Percentiles rank a stretch among this genome's conserved stretches.
phyloP scores from a whole-genome alignment of 2,797 vertebrate species.

The Premnoplex brunnescens region DNA sequence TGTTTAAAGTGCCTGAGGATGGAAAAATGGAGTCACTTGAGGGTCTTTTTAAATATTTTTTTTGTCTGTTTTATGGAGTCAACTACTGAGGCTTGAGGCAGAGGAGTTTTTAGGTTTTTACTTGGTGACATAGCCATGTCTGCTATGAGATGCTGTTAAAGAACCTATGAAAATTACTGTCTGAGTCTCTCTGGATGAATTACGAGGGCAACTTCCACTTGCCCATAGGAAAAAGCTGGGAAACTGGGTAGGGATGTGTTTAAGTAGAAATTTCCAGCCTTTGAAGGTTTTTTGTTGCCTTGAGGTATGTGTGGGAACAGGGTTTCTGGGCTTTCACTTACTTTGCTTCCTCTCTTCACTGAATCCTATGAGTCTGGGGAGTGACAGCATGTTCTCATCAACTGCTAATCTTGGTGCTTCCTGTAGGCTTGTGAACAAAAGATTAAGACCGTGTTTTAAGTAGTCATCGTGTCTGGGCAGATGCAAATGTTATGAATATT shows the following conservation, averaged over 20 bases:
- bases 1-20: neutral
- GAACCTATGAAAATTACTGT: neutral
- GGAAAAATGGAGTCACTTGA: neutral
- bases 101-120: neutral
- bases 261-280: neutral
- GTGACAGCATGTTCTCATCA: neutral
- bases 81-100: neutral
- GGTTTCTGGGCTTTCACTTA: neutral
- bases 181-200: neutral
- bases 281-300: neutral
- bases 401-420: neutral
- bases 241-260: neutral
- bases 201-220: neutral
- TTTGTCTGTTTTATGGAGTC: neutral
- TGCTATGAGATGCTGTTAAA: neutral
- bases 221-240: neutral
- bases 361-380: neutral
- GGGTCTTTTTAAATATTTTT: neutral
- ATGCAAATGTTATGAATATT: neutral
- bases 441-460: neutral
- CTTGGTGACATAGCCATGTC: neutral
- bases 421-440: neutral
- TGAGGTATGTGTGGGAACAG: neutral
- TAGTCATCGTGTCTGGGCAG: neutral
- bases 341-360: neutral